Evolutionary conservation across 2,113 vertebrate genomes (phyloP).

Genomic region (Anguilla rostrata): DNA sequence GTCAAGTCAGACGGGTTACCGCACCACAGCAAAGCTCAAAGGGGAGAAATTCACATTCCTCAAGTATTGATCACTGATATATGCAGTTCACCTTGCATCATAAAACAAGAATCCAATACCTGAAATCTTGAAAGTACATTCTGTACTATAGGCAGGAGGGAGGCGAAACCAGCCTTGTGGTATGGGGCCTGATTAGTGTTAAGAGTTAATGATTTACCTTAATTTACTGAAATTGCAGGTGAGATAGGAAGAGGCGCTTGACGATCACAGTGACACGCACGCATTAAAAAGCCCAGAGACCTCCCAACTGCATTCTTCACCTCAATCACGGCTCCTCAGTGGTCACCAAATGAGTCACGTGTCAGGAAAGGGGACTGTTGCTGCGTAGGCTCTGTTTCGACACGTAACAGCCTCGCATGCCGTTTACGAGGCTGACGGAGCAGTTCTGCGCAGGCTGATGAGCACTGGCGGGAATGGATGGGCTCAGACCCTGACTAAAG

Average conservation of each 20-base stretch:
- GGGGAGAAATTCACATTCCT: background rate
- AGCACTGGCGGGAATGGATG: background rate
- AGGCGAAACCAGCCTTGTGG: background rate
- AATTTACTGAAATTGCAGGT: background rate
- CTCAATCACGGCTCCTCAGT: background rate
- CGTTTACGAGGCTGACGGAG: background rate
- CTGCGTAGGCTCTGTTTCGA: background rate
- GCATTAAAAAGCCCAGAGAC: no score
- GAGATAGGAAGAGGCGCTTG: background rate
- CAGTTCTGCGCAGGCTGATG: background rate
- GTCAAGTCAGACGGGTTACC: background rate
- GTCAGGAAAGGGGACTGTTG: background rate
- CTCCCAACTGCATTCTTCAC: background rate
- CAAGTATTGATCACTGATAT: background rate
- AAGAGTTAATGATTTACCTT: no score
- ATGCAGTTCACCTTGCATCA: background rate
- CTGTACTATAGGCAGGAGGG: background rate
- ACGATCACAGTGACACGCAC: background rate
- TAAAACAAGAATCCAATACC: background rate
- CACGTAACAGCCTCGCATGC: background rate
- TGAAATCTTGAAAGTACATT: background rate
- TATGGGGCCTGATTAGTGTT: background rate
- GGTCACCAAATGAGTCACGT: background rate
- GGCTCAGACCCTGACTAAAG: background rate
- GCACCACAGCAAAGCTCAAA: background rate